Base-by-base conservation (phyloP, 2,797 vertebrate genomes). In the Karalla daura region DNA sequence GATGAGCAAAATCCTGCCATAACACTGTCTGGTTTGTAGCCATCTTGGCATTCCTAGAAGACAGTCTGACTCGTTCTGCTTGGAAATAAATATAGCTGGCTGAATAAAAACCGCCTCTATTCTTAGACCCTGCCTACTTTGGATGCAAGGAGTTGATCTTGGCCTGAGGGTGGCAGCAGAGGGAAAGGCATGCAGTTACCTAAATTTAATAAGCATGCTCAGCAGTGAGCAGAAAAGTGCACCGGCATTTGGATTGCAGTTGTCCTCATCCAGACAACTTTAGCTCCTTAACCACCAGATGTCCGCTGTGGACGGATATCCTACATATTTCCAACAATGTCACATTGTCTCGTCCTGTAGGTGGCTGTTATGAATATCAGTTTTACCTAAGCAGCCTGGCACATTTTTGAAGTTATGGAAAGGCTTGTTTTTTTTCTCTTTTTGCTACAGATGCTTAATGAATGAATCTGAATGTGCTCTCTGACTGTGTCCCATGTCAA, bases 161-260 rank as follows among this genome's bases (percentile, higher is more conserved):
- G 18, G 7, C n/a, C 40, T 54, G 12, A 41, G 20, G 40, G 15
- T 74, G 27, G 15, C 35, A 59, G 36, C 36, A 36, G 21, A 64
- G 27, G 7, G 15, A 35, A 47, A 47, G 10, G 28, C 28, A n/a
- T n/a, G n/a, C n/a, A n/a, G n/a, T n/a, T n/a, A n/a, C n/a, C n/a
- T n/a, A n/a, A n/a, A n/a, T 5, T 30, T 30, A 30, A n/a, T n/a
- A n/a, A n/a, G n/a, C n/a, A n/a, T n/a, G 6, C 3, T 2, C 2
- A 1, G 5, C 24, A 3, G 18, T 46, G 3, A 25, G 17, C 14
- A 8, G 4, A 2, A 24, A 28, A 0, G 1, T 32, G 14, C 23
- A 4, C 13, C 21, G 9, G 28, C 18, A 53, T 52, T 33, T 58
- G 2, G 27, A 11, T 33, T 53, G 20, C 25, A 52, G 27, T 27